phyloP scores from a whole-genome alignment of 1,140 invertebrate genomes.

The Drosophila ironensis region DNA sequence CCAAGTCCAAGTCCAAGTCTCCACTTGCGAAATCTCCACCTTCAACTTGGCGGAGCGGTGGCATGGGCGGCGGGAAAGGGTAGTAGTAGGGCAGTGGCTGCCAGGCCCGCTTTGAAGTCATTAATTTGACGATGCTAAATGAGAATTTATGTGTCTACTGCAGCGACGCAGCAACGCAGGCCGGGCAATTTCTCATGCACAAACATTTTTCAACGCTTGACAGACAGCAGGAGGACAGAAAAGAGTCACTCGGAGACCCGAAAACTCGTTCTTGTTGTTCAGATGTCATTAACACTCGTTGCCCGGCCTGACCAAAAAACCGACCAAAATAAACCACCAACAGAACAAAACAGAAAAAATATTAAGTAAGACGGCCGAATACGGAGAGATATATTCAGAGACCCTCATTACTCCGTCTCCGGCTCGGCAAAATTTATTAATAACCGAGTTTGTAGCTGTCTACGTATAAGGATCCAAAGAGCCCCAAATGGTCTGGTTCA shows the following conservation, averaged over 20 bases:
- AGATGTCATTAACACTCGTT: conserved; percentile 76
- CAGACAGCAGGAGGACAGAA: conserved; percentile 27
- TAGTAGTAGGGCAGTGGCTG: no score
- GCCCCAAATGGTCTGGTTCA: no score
- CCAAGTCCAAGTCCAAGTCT: no score
- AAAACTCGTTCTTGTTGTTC: conserved; percentile 53
- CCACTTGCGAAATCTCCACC: conserved; percentile 13
- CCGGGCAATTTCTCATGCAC: conserved; percentile 61
- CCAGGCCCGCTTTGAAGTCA: conserved; percentile 61
- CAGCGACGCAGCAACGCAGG: conserved; percentile 54
- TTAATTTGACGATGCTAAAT: conserved; percentile 78
- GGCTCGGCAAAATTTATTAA: conserved; percentile 43
- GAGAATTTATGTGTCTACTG: conserved; percentile 77
- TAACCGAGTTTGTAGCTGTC: conserved; percentile 15
- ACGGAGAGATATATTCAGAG: background rate
- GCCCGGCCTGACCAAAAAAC: conserved; percentile 36
- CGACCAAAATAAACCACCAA: conserved; percentile 6
- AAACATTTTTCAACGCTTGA: conserved; percentile 69
- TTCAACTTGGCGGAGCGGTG: conserved; percentile 2
- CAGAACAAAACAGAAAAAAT: background rate
- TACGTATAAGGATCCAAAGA: conserved; percentile 62
- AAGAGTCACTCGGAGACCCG: conserved; percentile 26
- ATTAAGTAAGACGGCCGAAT: conserved; percentile 15
- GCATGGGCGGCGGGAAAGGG: conserved; percentile 13
- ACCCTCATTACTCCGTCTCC: conserved; percentile 10